Evolutionary conservation across 2,888 invertebrate species (phyloP).

Genomic region (Melanotus villosus): DNA sequence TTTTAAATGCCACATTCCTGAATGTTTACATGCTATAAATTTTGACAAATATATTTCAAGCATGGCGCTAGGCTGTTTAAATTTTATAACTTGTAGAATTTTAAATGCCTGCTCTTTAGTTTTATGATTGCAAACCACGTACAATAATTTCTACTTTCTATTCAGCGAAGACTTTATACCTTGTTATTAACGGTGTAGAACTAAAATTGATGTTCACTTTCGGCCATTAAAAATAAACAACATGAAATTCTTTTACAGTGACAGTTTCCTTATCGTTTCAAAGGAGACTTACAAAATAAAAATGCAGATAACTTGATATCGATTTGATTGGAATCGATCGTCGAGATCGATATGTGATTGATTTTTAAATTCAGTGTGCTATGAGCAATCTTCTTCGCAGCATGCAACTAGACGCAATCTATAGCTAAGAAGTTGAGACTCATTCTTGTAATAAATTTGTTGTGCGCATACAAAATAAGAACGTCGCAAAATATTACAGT

Average conservation of each 20-base stretch:
- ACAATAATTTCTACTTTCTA: slow-evolving; percentile 24
- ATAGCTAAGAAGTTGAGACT: slow-evolving; percentile 39
- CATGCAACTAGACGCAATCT: slow-evolving; percentile 53
- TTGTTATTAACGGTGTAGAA: no score
- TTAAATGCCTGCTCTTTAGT: slow-evolving; percentile 26
- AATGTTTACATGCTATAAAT: slow-evolving; percentile 46
- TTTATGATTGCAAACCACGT: slow-evolving; percentile 10
- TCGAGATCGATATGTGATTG: slow-evolving; percentile 54
- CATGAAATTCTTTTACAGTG: neutral
- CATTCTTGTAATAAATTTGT: slow-evolving; percentile 48
- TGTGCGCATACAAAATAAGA: slow-evolving; percentile 34
- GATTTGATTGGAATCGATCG: slow-evolving; percentile 54
- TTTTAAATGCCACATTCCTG: slow-evolving; percentile 43
- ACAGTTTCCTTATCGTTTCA: neutral
- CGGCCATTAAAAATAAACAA: neutral
- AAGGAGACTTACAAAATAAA: neutral
- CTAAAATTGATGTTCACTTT: no score
- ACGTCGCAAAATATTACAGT: slow-evolving; percentile 16
- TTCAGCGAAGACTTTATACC: slow-evolving; percentile 4
- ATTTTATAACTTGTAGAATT: slow-evolving; percentile 30
- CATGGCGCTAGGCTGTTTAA: slow-evolving; percentile 31
- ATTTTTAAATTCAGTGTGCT: slow-evolving; percentile 50
- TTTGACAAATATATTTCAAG: slow-evolving; percentile 43
- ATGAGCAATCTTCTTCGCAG: slow-evolving; percentile 58
- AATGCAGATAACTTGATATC: slow-evolving; percentile 37